A percentile compares a stretch with the other conserved stretches of the same genome.
Conservation (phyloP, 2,113 vertebrate genomes). For the Xenus cinereus region DNA sequence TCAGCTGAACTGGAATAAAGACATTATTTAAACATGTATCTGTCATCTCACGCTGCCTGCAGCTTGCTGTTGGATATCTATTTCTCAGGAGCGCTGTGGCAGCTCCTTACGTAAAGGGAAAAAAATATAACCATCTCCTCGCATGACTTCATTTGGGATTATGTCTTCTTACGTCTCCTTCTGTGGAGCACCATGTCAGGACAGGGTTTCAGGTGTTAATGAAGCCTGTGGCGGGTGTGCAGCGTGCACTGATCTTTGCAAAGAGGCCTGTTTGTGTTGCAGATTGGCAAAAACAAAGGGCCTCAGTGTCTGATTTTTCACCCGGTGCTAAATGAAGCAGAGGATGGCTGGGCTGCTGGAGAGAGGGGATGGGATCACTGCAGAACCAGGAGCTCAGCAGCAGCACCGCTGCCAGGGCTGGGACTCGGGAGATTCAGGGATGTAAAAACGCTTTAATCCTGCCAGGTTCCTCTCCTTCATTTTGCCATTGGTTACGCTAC, state of each 20-base stretch:
- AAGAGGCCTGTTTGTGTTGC: background rate
- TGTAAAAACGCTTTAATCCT: background rate
- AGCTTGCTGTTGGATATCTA: background rate
- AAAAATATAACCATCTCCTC: background rate
- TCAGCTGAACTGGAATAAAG: conserved; percentile 55
- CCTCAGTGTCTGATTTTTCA: background rate
- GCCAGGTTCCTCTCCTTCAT: background rate
- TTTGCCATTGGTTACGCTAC: background rate
- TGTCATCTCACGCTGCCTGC: conserved; percentile 27
- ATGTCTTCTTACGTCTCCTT: background rate
- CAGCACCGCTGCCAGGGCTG: background rate
- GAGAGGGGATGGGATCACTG: background rate
- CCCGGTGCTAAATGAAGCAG: background rate
- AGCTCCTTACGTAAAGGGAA: background rate
- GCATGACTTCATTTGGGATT: background rate
- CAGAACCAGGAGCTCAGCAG: background rate
- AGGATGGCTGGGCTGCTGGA: background rate
- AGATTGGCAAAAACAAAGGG: background rate
- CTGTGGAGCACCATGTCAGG: background rate
- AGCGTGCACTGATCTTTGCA: background rate
- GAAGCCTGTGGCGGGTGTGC: background rate
- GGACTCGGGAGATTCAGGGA: background rate
- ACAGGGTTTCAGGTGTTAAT: background rate
- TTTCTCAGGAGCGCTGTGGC: conserved; percentile 17
- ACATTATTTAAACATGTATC: conserved; percentile 53